Conservation (phyloP, 1,140 invertebrate genomes). For the Tetraneura akinire region DNA sequence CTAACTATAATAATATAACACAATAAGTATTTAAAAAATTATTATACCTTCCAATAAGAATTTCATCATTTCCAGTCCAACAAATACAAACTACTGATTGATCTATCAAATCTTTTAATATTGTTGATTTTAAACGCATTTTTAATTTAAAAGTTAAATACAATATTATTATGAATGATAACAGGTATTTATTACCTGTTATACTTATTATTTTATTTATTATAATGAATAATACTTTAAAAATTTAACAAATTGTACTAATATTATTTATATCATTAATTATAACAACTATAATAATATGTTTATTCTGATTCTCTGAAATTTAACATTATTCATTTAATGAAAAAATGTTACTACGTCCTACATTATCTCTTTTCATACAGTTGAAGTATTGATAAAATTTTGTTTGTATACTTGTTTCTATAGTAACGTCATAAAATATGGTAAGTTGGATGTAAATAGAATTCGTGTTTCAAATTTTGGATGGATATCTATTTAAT, state of each 20-base stretch:
- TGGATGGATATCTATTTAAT: no score
- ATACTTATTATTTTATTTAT: no score
- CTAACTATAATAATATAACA: no score
- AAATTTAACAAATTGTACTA: background rate
- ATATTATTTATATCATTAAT: background rate
- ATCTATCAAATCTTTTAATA: background rate
- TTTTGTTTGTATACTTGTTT: conserved; percentile 1
- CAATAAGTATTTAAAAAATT: no score
- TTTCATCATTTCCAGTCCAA: conserved; percentile 43
- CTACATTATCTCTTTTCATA: background rate
- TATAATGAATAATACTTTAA: background rate
- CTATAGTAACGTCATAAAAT: conserved; percentile 7
- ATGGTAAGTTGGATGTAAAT: no score
- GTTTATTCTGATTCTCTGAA: no score
- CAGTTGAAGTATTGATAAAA: background rate
- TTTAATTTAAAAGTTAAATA: background rate
- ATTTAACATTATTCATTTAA: no score
- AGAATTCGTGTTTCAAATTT: no score
- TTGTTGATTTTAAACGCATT: conserved; percentile 48
- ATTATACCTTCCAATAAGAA: conserved; percentile 30
- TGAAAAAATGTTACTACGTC: background rate
- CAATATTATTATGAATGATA: background rate
- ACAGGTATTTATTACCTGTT: no score
- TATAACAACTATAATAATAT: no score
- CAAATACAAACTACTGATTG: conserved; percentile 12